Conservation (phyloP, 2,113 vertebrate species). For the Hippolais icterina region DNA sequence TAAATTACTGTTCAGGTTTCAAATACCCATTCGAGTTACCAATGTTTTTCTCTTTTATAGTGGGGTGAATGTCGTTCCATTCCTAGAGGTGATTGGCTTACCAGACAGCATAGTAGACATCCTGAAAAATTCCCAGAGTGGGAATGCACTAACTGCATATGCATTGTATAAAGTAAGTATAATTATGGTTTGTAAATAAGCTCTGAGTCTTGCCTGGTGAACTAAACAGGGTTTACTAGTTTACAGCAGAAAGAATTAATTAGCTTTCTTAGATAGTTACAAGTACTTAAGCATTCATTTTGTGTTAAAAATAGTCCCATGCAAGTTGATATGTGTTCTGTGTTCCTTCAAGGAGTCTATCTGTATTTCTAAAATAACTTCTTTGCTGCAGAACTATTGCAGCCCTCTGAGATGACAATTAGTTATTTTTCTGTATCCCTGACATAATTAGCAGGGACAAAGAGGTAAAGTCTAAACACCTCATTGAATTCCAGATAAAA, state of each 20-base stretch:
- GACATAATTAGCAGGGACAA: neutral
- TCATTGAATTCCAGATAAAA: neutral
- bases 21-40: neutral
- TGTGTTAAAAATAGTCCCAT: neutral
- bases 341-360: neutral
- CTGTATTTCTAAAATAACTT: neutral
- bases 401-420: neutral
- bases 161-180: constrained; percentile 93
- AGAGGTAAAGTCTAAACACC: neutral
- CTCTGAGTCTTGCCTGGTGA: neutral
- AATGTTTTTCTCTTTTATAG: constrained; percentile 69
- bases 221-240: neutral
- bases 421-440: neutral
- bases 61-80: constrained; percentile 90
- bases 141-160: constrained; percentile 90
- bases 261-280: neutral
- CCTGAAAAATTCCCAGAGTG: constrained; percentile 87
- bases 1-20: neutral
- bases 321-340: neutral
- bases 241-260: neutral
- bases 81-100: constrained; percentile 85
- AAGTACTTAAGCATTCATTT: neutral
- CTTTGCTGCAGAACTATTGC: neutral
- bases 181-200: neutral
- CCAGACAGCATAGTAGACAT: constrained; percentile 84